Evolutionary conservation across 2,797 vertebrate genomes (phyloP).

Genomic region (Prionace glauca): DNA sequence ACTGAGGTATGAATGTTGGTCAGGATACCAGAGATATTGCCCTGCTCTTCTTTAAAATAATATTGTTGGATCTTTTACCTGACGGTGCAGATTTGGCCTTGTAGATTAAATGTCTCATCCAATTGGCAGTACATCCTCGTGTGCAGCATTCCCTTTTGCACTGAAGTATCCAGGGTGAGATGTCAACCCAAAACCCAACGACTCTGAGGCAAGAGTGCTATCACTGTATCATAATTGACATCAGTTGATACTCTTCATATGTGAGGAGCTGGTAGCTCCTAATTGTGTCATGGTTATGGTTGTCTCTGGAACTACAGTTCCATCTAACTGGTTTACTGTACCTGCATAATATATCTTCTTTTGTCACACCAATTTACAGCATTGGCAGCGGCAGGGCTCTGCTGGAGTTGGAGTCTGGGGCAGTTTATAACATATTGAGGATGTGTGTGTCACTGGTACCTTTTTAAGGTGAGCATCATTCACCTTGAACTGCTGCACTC

Average conservation of each 20-base stretch:
- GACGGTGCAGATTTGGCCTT: neutral
- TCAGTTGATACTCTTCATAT: neutral
- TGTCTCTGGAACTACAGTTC: neutral
- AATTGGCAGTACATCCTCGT: neutral
- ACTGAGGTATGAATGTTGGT: neutral
- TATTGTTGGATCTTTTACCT: neutral
- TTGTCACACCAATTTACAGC: neutral
- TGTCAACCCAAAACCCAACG: neutral
- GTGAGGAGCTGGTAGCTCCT: neutral
- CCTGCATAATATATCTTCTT: neutral
- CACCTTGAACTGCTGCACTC: neutral
- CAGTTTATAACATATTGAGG: neutral
- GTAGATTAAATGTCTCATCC: neutral
- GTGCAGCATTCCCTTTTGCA: neutral
- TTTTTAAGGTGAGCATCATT: neutral
- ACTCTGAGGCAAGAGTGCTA: neutral
- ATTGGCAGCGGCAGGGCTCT: neutral
- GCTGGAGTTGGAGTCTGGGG: neutral
- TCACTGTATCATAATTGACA: neutral
- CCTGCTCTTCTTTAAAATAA: neutral
- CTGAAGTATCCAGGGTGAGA: neutral
- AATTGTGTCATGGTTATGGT: neutral
- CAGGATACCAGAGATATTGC: no score
- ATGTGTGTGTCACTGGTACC: no score
- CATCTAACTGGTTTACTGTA: neutral